These are phyloP conservation scores for Cepaea nemoralis DNA, from an alignment of 1,140 invertebrate species.

Conservation along the genomic window DNA sequence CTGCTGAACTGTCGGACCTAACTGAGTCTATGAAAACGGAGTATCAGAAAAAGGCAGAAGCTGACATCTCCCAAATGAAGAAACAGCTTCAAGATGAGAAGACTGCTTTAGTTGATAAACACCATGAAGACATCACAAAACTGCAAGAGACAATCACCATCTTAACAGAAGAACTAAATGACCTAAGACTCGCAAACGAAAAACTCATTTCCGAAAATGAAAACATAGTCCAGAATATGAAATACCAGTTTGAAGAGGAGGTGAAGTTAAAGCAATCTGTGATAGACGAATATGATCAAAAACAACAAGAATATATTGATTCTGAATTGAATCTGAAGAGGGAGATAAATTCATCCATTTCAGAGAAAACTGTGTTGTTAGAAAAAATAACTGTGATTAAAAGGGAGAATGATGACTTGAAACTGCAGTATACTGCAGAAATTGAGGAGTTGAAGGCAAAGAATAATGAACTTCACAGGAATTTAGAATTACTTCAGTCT, in stretches of 20 bases:
- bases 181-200: constrained; percentile 43
- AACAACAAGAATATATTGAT: not conserved
- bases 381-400: not conserved
- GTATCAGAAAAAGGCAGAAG: constrained; percentile 70
- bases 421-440: not conserved
- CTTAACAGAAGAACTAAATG: constrained; percentile 33
- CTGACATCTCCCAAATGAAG: constrained; percentile 66
- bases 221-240: constrained; percentile 37
- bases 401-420: not conserved
- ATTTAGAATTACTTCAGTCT: constrained; percentile 48
- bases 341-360: not conserved
- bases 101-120: constrained; percentile 50
- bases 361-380: constrained; percentile 10
- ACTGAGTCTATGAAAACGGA: constrained; percentile 59
- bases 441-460: not conserved
- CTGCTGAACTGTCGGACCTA: constrained; percentile 39
- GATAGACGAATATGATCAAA: constrained; percentile 45
- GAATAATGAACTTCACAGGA: constrained; percentile 25
- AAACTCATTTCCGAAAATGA: constrained; percentile 23
- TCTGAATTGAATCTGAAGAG: not conserved
- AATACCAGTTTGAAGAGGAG: constrained; percentile 43
- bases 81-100: constrained; percentile 63
- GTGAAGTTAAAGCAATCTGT: constrained; percentile 50
- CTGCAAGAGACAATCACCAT: constrained; percentile 47
- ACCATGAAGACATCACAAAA: constrained; percentile 51